Base-by-base conservation (phyloP, 2,797 vertebrate species). In the Coccyzus lansbergi region DNA sequence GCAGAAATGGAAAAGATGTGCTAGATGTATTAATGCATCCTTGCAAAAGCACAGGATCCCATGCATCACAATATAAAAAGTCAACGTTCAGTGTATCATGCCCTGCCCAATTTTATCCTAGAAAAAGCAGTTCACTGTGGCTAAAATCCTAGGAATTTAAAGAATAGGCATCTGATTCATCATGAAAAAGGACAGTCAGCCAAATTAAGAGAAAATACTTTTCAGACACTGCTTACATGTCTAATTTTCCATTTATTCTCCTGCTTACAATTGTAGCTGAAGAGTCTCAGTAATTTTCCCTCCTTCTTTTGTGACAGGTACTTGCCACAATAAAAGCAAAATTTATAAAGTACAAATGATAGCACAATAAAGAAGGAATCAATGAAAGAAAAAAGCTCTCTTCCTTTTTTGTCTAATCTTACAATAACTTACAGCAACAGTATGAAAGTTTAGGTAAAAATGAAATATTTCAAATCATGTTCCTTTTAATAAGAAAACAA, bases 401-500 rank as follows among this genome's bases (percentile, higher is more conserved):
- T 80, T 63, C 51, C 28, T 40, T 51, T 90, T 89, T 81, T 65
- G 81, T 59, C 25, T 59, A 19, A 69, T 69, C 62, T 69, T 65
- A 8, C 36, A 78, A 28, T 44, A 79, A 83, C 52, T 84, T 65
- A 38, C 29, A 94, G 55, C 25, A 86, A 88, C 51, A 62, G 29
- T 36, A 72, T 69, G 18, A 72, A 89, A 85, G 48, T 63, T 83
- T 65, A 90, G 31, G 95, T 70, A 65, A 91, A 91, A 94, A 42
- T 78, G 36, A 95, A 93, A 94, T 77, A 51, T 72, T 85, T 95
- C 55, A 94, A 87, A 60, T 36, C 22, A 49, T 21, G 17, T 69
- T 93, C 44, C 25, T 88, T 88, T 90, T 74, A 89, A 86, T 26
- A 17, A 65, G 63, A 85, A 92, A 88, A 91, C 36, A 94, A 92